Conservation (phyloP, 2,797 vertebrate genomes). For the Microctenopoma lineatum region DNA sequence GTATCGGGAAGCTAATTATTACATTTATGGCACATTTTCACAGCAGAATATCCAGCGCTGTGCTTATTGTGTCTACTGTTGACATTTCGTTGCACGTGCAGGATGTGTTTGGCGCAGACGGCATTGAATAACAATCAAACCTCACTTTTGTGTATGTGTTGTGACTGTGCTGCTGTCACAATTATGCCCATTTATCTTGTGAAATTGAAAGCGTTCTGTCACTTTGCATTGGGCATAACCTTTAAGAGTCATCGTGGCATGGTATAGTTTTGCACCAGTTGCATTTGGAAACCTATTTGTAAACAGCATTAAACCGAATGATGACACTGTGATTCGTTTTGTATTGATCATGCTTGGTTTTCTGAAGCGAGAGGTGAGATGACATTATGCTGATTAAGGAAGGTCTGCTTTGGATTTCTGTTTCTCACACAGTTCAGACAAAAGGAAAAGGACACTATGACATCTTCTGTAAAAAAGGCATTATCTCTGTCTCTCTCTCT, state of each 20-base stretch:
- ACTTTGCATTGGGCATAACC: conserved; percentile 15
- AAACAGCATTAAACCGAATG: conserved; percentile 32
- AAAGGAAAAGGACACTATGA: conserved; percentile 47
- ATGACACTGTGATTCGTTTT: conserved; percentile 47
- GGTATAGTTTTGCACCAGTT: conserved; percentile 5
- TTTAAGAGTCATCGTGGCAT: conserved; percentile 24
- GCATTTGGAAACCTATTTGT: conserved; percentile 22
- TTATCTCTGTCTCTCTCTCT: background rate
- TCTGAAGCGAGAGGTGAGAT: conserved; percentile 31
- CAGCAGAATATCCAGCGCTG: no score
- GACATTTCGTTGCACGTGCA: background rate
- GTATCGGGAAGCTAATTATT: background rate
- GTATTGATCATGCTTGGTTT: conserved; percentile 46
- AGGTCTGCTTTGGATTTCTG: conserved; percentile 30
- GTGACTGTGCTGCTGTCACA: background rate
- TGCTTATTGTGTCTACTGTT: background rate
- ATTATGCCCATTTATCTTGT: background rate
- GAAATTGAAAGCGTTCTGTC: background rate
- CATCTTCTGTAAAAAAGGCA: conserved; percentile 22
- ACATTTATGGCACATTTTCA: background rate
- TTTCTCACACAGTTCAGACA: conserved; percentile 48
- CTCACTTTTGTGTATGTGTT: no score
- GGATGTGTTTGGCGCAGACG: background rate
- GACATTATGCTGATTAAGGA: conserved; percentile 59
- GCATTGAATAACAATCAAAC: background rate